phyloP scores from a whole-genome alignment of 2,888 invertebrate species.

The Plusia festucae region DNA sequence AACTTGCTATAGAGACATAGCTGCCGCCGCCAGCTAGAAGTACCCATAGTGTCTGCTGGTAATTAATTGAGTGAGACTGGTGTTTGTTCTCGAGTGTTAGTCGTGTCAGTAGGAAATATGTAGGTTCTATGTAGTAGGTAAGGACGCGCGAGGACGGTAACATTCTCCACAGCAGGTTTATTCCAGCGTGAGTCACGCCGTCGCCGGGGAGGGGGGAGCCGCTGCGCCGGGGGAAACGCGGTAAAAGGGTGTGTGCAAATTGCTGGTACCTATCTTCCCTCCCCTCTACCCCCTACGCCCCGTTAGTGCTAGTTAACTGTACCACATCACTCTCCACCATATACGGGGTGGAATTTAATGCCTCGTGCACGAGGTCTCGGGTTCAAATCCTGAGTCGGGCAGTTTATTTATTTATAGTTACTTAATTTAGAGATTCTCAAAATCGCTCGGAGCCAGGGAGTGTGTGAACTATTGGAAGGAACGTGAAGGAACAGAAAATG shows the following conservation, averaged over 20 bases:
- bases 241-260: conserved; percentile 72
- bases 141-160: conserved; percentile 55
- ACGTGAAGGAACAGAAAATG: too few species aligned
- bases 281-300: conserved; percentile 5
- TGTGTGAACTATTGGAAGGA: too few species aligned
- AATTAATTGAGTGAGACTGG: too few species aligned
- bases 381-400: too few species aligned
- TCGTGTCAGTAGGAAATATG: too few species aligned
- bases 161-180: conserved; percentile 59
- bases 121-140: too few species aligned
- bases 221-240: conserved; percentile 16
- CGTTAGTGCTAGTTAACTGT: not conserved
- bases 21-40: not conserved
- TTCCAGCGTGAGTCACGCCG: conserved; percentile 57
- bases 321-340: not conserved
- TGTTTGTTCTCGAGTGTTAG: not conserved
- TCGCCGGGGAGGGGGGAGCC: conserved; percentile 44
- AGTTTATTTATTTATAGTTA: too few species aligned
- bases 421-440: too few species aligned
- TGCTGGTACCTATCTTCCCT: conserved; percentile 4
- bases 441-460: too few species aligned
- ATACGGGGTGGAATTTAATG: too few species aligned
- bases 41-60: too few species aligned
- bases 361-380: too few species aligned
- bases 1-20: not conserved